Evolutionary conservation across 2,113 vertebrate species (phyloP).

Genomic region (Sarotherodon lohbergeri): DNA sequence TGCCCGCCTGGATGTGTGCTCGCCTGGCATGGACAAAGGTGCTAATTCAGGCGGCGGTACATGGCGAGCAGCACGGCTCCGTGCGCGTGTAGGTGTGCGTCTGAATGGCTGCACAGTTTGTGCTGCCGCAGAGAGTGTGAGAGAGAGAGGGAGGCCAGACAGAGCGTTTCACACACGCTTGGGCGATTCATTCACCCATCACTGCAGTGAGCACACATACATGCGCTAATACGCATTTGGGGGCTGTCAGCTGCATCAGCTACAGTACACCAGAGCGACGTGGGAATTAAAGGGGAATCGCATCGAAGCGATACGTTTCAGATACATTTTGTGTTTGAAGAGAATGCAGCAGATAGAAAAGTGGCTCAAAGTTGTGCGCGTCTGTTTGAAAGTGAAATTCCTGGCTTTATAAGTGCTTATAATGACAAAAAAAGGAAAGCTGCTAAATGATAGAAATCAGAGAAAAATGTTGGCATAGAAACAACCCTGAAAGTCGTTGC

Average conservation of each 20-base stretch:
- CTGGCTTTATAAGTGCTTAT: background rate
- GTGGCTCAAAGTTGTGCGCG: background rate
- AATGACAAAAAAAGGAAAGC: background rate
- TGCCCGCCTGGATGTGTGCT: constrained; percentile 5
- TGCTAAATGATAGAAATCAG: background rate
- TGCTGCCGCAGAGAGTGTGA: background rate
- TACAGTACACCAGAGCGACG: constrained; percentile 1
- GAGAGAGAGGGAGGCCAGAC: constrained; percentile 28
- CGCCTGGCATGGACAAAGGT: constrained; percentile 24
- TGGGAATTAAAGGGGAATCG: constrained; percentile 29
- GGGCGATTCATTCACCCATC: constrained; percentile 54
- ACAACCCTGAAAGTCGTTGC: constrained; percentile 3
- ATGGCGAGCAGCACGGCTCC: background rate
- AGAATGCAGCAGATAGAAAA: background rate
- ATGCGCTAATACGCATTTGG: constrained; percentile 18
- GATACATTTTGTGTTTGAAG: background rate
- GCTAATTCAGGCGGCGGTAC: constrained; percentile 34
- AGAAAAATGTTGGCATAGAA: constrained; percentile 1
- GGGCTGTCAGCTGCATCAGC: constrained; percentile 33
- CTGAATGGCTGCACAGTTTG: background rate
- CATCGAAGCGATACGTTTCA: background rate
- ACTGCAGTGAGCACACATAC: background rate
- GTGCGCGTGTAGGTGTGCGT: background rate
- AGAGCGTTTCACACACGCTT: constrained; percentile 43
- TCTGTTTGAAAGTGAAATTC: background rate